These are phyloP conservation scores for Boloria selene DNA, from an alignment of 2,888 invertebrate genomes.

Conservation along the genomic window DNA sequence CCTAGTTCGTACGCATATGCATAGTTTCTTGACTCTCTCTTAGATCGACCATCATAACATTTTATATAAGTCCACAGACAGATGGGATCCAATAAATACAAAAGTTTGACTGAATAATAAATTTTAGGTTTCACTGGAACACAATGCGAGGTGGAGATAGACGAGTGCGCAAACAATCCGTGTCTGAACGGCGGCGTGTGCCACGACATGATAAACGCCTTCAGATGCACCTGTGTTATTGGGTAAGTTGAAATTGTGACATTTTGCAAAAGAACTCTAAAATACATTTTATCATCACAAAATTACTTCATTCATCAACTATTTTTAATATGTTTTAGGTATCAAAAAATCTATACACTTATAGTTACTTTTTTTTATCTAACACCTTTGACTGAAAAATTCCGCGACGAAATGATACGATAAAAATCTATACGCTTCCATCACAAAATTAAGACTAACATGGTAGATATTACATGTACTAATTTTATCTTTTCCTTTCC, in stretches of 20 bases:
- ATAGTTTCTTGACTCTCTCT: no score
- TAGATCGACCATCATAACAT: no score
- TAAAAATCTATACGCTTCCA: no score
- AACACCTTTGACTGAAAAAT: no score
- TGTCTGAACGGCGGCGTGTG: conserved; percentile 94
- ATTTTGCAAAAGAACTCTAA: neutral
- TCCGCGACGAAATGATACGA: no score
- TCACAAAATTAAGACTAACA: no score
- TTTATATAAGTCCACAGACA: no score
- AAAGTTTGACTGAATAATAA: conserved; percentile 8
- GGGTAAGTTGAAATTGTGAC: conserved; percentile 75
- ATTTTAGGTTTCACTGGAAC: conserved; percentile 91
- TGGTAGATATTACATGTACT: no score
- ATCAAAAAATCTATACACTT: no score
- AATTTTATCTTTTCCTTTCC: conserved; percentile 24
- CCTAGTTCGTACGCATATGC: no score
- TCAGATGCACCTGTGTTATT: conserved; percentile 92
- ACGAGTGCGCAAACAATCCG: conserved; percentile 93
- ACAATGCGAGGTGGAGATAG: conserved; percentile 94
- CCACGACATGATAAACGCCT: conserved; percentile 93
- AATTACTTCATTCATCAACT: no score
- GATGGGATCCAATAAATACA: neutral
- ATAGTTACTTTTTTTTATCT: no score
- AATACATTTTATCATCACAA: neutral
- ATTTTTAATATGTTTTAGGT: neutral